Base-by-base conservation (phyloP, 2,797 vertebrate genomes). In the Chrosomus eos region DNA sequence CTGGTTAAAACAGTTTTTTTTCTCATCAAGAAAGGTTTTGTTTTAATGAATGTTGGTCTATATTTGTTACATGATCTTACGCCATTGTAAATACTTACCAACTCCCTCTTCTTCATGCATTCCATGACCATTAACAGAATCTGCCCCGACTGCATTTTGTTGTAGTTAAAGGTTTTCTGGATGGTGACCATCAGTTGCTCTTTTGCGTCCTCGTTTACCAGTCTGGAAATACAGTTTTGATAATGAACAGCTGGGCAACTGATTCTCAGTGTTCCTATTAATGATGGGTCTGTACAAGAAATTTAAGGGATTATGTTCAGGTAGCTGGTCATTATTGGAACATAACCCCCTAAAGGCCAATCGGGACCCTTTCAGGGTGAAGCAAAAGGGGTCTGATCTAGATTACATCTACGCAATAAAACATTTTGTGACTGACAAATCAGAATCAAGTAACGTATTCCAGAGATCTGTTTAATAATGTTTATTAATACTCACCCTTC, bases 111-210 rank as follows among this genome's bases (percentile, higher is more conserved):
- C 91, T 98, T 99, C 98, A 99, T 99, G 91, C 98, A 99, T 89
- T 99, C 98, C 95, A 97, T 96, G 26, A 99, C 95, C 93, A 99
- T 95, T n/a, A 96, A 86, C 10, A 99, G 95, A 83, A 99, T 96
- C 91, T 99, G 98, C 85, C 97, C 96, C 0, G 98, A 97, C 80
- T 99, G 98, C 71, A 92, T 96, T 91, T 97, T 97, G 92, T 90
- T 97, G 92, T 98, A 99, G 89, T 97, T 99, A 90, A 99, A 99
- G 3, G 98, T 99, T 93, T 99, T 99, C 95, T 99, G 98, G 89
- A 99, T 97, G 58, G 98, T 99, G 77, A 99, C 97, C 62, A 99
- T 91, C 73, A 99, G 97, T 84, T 99, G 98, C 89, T 99, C 98
- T 92, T 96, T 93, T 86, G 97, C 96, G 7, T 97, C 97, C 19